Percentiles rank a stretch among this genome's conserved stretches.
Conservation (phyloP, 1,140 invertebrate genomes). For the Leptopilina clavipes region DNA sequence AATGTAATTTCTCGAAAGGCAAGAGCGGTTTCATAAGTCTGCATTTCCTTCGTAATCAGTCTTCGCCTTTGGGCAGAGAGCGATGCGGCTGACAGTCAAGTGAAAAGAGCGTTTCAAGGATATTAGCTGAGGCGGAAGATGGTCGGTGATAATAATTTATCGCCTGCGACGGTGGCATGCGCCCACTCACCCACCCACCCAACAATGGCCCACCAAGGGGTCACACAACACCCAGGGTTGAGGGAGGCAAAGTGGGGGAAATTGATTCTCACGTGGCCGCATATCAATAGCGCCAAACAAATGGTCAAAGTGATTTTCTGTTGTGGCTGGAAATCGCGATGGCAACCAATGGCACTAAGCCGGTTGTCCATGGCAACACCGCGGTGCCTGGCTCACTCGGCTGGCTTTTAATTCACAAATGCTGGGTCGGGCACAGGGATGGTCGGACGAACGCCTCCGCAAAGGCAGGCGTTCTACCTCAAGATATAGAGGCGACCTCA, state of each 20-base stretch:
- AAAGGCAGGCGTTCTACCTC: slow-evolving; percentile 51
- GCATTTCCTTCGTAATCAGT: slow-evolving; percentile 47
- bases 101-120: slow-evolving; percentile 52
- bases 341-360: slow-evolving; percentile 63
- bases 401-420: slow-evolving; percentile 63
- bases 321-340: slow-evolving; percentile 72
- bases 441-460: slow-evolving; percentile 51
- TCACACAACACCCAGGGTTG: neutral
- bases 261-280: slow-evolving; percentile 68
- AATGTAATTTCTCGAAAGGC: slow-evolving; percentile 5
- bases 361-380: slow-evolving; percentile 64
- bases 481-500: slow-evolving; percentile 46
- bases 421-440: slow-evolving; percentile 41
- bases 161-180: slow-evolving; percentile 40
- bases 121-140: slow-evolving; percentile 52
- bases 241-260: slow-evolving; percentile 47
- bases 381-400: slow-evolving; percentile 60
- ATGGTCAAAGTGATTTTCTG: slow-evolving; percentile 73
- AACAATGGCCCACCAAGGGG: slow-evolving; percentile 12
- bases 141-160: slow-evolving; percentile 56
- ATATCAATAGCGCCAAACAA: slow-evolving; percentile 71
- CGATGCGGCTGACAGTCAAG: slow-evolving; percentile 49
- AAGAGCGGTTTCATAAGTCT: neutral
- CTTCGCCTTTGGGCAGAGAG: slow-evolving; percentile 39
- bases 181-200: slow-evolving; percentile 4